Evolutionary conservation across 2,888 invertebrate genomes (phyloP).

Genomic region (Protophormia terraenovae): DNA sequence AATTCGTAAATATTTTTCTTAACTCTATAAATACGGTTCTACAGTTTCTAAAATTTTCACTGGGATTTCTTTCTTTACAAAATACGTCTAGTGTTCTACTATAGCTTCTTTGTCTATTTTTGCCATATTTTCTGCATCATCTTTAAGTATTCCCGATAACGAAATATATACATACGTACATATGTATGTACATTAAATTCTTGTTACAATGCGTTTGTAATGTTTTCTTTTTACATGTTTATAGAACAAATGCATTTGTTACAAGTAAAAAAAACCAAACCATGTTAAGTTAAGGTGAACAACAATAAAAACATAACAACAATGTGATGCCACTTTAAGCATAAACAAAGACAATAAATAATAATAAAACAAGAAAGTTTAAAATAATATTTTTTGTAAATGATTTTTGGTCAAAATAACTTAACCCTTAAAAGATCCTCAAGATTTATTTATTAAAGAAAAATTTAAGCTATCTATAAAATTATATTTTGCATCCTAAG

Average conservation of each 20-base stretch:
- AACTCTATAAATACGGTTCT: no score
- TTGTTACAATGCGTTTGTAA: constrained; percentile 32
- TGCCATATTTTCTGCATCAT: not conserved
- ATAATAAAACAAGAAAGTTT: not conserved
- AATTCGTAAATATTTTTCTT: no score
- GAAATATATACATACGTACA: no score
- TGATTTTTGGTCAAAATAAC: not conserved
- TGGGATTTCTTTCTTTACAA: not conserved
- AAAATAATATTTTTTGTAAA: constrained; percentile 13
- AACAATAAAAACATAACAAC: not conserved
- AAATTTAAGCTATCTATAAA: no score
- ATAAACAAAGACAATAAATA: not conserved
- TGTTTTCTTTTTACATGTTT: constrained; percentile 36
- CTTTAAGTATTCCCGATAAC: not conserved
- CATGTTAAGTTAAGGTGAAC: constrained; percentile 6
- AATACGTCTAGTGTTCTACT: not conserved
- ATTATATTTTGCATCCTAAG: no score
- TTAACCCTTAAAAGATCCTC: not conserved
- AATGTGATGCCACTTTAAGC: constrained; percentile 30
- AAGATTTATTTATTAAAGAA: no score
- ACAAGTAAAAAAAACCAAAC: constrained; percentile 13
- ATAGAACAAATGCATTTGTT: constrained; percentile 17
- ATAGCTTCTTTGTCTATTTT: constrained; percentile 6
- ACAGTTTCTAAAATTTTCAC: not conserved
- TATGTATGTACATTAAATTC: constrained; percentile 19